phyloP scores from a whole-genome alignment of 2,888 invertebrate genomes.

The Entomobrya multifasciata region DNA sequence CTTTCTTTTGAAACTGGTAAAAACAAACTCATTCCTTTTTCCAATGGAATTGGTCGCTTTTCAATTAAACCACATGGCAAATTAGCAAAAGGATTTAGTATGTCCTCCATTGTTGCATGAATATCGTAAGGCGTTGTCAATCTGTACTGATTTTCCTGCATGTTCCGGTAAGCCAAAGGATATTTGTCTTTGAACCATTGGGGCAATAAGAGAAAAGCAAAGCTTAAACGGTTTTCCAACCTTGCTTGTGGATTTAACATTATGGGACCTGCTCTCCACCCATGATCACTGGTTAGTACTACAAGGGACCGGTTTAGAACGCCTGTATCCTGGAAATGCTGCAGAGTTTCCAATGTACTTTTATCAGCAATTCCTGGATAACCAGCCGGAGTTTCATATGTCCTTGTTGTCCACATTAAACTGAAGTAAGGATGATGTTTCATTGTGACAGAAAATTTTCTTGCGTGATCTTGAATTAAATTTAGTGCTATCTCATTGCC shows the following conservation, averaged over 20 bases:
- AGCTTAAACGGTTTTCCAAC: slow-evolving; percentile 71
- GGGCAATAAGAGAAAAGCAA: slow-evolving; percentile 57
- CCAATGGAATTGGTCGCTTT: too few relatives aligned
- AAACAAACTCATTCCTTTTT: too few relatives aligned
- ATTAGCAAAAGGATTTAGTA: slow-evolving; percentile 57
- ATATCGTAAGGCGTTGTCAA: slow-evolving; percentile 67
- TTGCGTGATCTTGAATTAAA: slow-evolving; percentile 40
- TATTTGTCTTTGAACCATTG: slow-evolving; percentile 49
- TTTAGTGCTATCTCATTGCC: slow-evolving; percentile 33
- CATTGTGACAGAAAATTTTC: slow-evolving; percentile 37
- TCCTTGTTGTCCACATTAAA: slow-evolving; percentile 22
- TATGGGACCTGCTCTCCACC: slow-evolving; percentile 81
- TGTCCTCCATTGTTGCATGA: slow-evolving; percentile 59
- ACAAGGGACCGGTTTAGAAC: slow-evolving; percentile 79
- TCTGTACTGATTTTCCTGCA: slow-evolving; percentile 54
- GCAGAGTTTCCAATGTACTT: slow-evolving; percentile 80
- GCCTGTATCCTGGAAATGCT: slow-evolving; percentile 78
- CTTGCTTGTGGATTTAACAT: slow-evolving; percentile 81
- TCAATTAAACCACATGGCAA: too few relatives aligned
- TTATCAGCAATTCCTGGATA: slow-evolving; percentile 80
- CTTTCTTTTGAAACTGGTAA: too few relatives aligned
- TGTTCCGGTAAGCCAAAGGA: slow-evolving; percentile 46
- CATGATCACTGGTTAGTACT: slow-evolving; percentile 81
- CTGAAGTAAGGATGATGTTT: slow-evolving; percentile 55
- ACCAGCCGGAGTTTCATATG: neutral